A percentile compares a stretch with the other conserved stretches of the same genome.
phyloP scores from a whole-genome alignment of 2,113 vertebrate species.

The Oreotrochilus melanogaster region DNA sequence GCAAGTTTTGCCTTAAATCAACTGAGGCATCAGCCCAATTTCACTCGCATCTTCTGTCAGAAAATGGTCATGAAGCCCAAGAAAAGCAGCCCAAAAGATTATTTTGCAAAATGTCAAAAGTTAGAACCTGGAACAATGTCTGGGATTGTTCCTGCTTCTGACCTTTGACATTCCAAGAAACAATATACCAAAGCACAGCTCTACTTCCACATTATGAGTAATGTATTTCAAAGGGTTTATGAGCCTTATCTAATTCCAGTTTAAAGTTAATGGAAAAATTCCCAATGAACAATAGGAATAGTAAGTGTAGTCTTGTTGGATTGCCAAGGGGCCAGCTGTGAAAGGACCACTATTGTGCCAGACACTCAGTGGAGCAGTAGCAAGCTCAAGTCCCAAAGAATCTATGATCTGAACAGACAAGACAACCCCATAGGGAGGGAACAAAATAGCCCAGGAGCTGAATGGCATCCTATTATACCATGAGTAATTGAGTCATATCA shows the following conservation, averaged over 20 bases:
- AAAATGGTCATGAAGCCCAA: accelerated
- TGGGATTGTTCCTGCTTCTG: neutral
- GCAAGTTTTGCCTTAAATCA: neutral
- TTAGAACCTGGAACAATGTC: constrained; percentile 9
- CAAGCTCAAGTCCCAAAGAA: constrained; percentile 1
- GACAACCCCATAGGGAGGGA: constrained; percentile 42
- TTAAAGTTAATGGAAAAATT: neutral
- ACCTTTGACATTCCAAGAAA: constrained; percentile 56
- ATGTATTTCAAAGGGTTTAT: constrained; percentile 35
- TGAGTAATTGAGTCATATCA: constrained; percentile 4
- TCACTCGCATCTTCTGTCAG: neutral
- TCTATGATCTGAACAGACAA: constrained; percentile 30
- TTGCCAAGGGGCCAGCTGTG: neutral
- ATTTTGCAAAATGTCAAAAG: neutral
- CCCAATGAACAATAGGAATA: neutral
- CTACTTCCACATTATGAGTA: neutral
- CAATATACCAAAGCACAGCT: neutral
- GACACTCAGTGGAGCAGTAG: neutral
- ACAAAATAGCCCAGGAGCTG: constrained; percentile 39
- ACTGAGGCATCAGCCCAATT: neutral
- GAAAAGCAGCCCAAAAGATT: neutral
- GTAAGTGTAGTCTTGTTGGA: neutral
- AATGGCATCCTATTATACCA: constrained; percentile 19
- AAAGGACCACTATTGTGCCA: constrained; percentile 30
- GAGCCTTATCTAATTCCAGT: constrained; percentile 34